Evolutionary conservation across 2,113 vertebrate genomes (phyloP).

Genomic region (Pelvicachromis taeniatus): DNA sequence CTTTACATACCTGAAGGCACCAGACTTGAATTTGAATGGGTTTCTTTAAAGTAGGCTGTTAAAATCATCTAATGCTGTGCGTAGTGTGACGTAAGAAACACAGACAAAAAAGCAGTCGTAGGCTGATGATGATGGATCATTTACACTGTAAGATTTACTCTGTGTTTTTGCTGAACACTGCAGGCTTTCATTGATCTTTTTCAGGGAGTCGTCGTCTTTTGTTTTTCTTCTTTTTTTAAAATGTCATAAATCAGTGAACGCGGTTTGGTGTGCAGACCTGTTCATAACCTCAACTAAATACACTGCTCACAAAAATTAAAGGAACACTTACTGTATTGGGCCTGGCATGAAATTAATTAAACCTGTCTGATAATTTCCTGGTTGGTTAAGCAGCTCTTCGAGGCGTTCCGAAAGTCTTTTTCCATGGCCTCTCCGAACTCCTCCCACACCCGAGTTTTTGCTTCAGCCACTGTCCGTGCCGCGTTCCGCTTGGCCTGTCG

Average conservation of each 20-base stretch:
- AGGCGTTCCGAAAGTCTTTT: too few species aligned
- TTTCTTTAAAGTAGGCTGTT: not conserved
- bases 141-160: not conserved
- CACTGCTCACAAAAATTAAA: too few species aligned
- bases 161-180: not conserved
- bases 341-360: too few species aligned
- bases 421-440: too few species aligned
- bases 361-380: too few species aligned
- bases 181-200: not conserved
- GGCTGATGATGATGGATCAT: not conserved
- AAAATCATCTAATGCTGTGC: not conserved
- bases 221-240: not conserved
- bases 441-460: too few species aligned
- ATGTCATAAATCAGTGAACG: not conserved
- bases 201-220: not conserved
- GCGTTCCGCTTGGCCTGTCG: too few species aligned
- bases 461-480: too few species aligned
- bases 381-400: too few species aligned
- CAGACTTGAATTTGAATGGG: not conserved
- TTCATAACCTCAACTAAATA: not conserved
- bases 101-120: not conserved
- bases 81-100: not conserved
- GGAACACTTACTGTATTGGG: too few species aligned
- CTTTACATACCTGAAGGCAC: not conserved
- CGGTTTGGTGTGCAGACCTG: fast-evolving